These are phyloP conservation scores for Gymnocephalus cernua DNA, from an alignment of 2,113 vertebrate genomes.

Conservation along the genomic window DNA sequence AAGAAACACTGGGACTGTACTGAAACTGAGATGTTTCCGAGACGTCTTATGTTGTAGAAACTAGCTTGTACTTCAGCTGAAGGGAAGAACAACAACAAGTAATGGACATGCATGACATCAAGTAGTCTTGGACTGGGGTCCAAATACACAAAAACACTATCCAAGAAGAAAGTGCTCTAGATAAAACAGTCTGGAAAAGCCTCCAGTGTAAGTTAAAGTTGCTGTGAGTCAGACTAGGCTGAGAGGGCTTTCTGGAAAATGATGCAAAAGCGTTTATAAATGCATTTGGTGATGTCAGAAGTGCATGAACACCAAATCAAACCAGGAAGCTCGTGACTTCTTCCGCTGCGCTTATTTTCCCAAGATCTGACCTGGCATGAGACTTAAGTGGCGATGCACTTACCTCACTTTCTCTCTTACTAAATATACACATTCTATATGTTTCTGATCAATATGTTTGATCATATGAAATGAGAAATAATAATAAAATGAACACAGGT, in stretches of 20 bases:
- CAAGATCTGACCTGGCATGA: background rate
- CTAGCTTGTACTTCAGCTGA: no score
- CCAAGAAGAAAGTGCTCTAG: no score
- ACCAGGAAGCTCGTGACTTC: slow-evolving; percentile 19
- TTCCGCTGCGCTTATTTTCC: background rate
- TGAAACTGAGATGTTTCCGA: no score
- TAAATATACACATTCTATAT: background rate
- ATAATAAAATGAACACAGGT: background rate
- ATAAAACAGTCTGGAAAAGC: background rate
- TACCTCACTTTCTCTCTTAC: background rate
- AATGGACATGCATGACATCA: no score
- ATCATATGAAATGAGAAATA: background rate
- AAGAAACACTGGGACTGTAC: no score
- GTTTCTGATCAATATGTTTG: background rate
- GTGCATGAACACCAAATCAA: slow-evolving; percentile 6
- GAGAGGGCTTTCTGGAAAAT: slow-evolving; percentile 28
- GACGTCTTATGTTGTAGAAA: no score
- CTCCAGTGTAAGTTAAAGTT: background rate
- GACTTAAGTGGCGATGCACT: background rate
- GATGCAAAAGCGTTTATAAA: slow-evolving; percentile 13
- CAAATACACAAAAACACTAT: no score
- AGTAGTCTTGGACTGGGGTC: no score
- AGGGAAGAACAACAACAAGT: no score
- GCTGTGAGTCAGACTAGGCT: slow-evolving; percentile 5
- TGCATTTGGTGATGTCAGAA: slow-evolving; percentile 20